Base-by-base conservation (phyloP, 2,888 invertebrate species). In the Lottia scabra region DNA sequence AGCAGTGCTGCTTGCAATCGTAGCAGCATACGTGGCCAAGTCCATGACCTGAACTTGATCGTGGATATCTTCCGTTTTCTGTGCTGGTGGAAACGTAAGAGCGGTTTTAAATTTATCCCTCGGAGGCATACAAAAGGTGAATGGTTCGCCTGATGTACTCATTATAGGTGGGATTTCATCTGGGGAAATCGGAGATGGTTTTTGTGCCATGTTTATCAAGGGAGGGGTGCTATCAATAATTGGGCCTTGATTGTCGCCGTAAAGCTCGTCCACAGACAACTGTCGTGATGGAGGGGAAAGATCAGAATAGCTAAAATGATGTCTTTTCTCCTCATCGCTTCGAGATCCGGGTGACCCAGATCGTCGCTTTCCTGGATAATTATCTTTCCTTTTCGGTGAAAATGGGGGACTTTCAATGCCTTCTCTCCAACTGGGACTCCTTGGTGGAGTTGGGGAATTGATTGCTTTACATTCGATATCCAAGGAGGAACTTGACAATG, bases 1-100 rank as follows among this genome's bases (percentile, higher is more conserved):
- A 38, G 86, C 88, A 6, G 89, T 89, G 77, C 86, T 87, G 78
- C 85, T 88, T 2, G 89, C 88, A 19, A 89, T 85, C 6, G 88
- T 86, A 13, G 89, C 89, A 0, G 89, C 89, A 75, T 84, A 89
- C 1, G 87, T 86, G 23, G 89, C 89, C 43, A 89, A 74, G 70
- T 88, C 85, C 80, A 88, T 84, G 3, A 83, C 80, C 15, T 84
- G 83, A 3, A 83, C 75, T 3, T 83, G 81, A 70, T 84, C 84
- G 4, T 81, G 77, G 38, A 77, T 56, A 56, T 56, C 56, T 12
- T 56, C 56, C 26, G 13, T 8, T 64, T n/a, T 46, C 46, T 26
- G 63, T 45, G 63, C 68, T n/a, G 30, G 68, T 63, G 19, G 63
- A 23, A 63, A 67, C 27, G 15, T 64, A 45, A 30, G 67, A 38